These are phyloP conservation scores for Caranx melampygus DNA, from an alignment of 2,113 vertebrate genomes.

Conservation along the genomic window DNA sequence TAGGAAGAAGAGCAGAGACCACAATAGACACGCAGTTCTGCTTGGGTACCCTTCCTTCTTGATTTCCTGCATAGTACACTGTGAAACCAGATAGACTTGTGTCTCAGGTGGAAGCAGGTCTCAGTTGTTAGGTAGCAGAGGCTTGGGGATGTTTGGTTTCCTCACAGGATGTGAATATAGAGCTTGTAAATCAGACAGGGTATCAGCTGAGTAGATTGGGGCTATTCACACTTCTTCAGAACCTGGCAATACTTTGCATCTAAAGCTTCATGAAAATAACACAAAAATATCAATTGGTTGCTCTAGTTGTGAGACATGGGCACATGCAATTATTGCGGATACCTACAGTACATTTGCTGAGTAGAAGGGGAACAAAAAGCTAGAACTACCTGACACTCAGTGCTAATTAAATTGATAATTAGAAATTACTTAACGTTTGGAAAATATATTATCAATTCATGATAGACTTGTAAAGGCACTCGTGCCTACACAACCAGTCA, in stretches of 20 bases:
- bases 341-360: not conserved
- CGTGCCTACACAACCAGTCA: not conserved
- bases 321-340: not conserved
- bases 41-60: slow-evolving; percentile 1
- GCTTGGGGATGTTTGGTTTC: not conserved
- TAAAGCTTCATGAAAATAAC: not conserved
- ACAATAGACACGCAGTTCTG: slow-evolving; percentile 8
- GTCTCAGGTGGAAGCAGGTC: slow-evolving; percentile 1
- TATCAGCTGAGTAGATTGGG: slow-evolving; percentile 7
- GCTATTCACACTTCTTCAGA: not conserved
- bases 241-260: not conserved
- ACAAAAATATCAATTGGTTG: not conserved
- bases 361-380: not conserved
- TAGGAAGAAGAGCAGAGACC: slow-evolving; percentile 11
- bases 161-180: slow-evolving; percentile 16
- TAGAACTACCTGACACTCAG: not conserved
- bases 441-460: not conserved
- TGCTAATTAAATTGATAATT: slow-evolving; percentile 11
- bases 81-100: slow-evolving; percentile 17
- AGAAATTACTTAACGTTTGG: not conserved
- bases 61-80: slow-evolving; percentile 25
- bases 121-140: not conserved
- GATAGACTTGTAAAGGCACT: not conserved
- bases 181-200: slow-evolving; percentile 14
- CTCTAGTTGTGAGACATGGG: not conserved